These are phyloP conservation scores for Plestiodon gilberti DNA, from an alignment of 2,113 vertebrate genomes.

Conservation along the genomic window DNA sequence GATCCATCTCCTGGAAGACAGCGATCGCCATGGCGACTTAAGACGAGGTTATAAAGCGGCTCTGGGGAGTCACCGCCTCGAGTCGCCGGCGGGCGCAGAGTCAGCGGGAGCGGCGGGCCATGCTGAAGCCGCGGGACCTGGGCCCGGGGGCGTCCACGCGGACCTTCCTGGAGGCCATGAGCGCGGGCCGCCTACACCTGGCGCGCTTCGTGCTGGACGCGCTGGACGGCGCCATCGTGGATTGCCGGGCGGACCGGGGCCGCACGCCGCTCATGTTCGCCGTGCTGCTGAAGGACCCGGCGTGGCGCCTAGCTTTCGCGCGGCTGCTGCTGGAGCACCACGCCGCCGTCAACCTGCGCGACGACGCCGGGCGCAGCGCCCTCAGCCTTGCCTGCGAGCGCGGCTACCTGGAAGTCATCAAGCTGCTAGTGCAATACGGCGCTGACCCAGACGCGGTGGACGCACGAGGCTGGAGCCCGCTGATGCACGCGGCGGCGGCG, in stretches of 20 bases:
- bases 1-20: neutral
- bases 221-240: conserved; percentile 88
- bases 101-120: conserved; percentile 72
- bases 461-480: conserved; percentile 84
- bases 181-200: conserved; percentile 86
- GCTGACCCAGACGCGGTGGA: conserved; percentile 87
- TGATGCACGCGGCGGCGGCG: conserved; percentile 88
- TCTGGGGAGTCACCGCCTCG: neutral
- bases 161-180: conserved; percentile 91
- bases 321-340: conserved; percentile 87
- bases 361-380: conserved; percentile 85
- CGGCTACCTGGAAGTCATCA: conserved; percentile 85
- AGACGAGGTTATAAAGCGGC: conserved; percentile 48
- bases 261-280: conserved; percentile 89
- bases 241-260: conserved; percentile 85
- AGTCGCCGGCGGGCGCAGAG: conserved; percentile 44
- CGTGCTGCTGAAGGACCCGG: conserved; percentile 80
- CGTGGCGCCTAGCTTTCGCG: conserved; percentile 81
- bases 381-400: conserved; percentile 88
- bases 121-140: conserved; percentile 89
- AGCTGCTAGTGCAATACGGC: conserved; percentile 88
- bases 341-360: conserved; percentile 85
- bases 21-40: conserved; percentile 48
- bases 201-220: conserved; percentile 91
- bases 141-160: conserved; percentile 88